These are phyloP conservation scores for Abrostola triplasia DNA, from an alignment of 2,888 invertebrate genomes.

Conservation along the genomic window DNA sequence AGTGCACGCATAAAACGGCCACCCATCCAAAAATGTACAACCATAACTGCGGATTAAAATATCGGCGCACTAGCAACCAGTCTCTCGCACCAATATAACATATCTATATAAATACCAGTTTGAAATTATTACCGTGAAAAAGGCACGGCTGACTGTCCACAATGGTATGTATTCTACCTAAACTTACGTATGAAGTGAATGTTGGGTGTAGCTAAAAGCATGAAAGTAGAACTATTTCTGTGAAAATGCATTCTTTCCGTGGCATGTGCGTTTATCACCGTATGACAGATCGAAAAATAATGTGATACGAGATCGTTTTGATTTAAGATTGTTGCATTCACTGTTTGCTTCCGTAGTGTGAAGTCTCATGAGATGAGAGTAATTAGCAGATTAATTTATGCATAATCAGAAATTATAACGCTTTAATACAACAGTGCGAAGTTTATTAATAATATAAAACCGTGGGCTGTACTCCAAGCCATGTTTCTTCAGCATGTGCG, in stretches of 20 bases:
- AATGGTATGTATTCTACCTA: slow-evolving; percentile 28
- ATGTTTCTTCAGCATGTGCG: too few relatives aligned
- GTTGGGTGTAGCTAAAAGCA: slow-evolving; percentile 42
- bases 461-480: too few relatives aligned
- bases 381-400: too few relatives aligned
- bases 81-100: slow-evolving; percentile 7
- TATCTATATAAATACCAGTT: slow-evolving; percentile 18
- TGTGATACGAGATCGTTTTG: slow-evolving; percentile 5
- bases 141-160: slow-evolving; percentile 26
- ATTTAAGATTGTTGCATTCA: slow-evolving; percentile 9
- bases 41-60: background rate
- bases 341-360: too few relatives aligned
- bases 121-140: slow-evolving; percentile 35
- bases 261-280: slow-evolving; percentile 13
- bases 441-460: too few relatives aligned
- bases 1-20: background rate
- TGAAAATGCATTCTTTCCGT: slow-evolving; percentile 39
- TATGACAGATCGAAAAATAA: slow-evolving; percentile 15
- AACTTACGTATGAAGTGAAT: slow-evolving; percentile 20
- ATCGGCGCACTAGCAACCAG: background rate
- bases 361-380: too few relatives aligned
- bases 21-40: background rate
- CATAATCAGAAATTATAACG: too few relatives aligned
- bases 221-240: slow-evolving; percentile 43
- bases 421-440: too few relatives aligned